Conservation (phyloP, 2,888 invertebrate genomes). For the Seira musarum region DNA sequence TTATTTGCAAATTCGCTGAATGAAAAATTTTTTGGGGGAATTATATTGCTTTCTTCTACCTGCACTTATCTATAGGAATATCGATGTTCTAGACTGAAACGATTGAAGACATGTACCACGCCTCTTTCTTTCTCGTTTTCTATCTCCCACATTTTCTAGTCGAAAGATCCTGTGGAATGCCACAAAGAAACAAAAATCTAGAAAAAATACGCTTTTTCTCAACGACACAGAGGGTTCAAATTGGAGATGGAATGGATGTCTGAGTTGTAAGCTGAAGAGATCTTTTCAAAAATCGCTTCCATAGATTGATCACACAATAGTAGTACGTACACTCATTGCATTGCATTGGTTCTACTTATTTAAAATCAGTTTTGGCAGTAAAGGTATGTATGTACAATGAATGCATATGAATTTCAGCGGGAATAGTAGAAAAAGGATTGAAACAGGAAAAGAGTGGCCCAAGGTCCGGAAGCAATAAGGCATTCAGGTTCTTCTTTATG, state of each 20-base stretch:
- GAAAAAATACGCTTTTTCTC: neutral
- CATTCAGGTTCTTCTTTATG: slow-evolving; percentile 38
- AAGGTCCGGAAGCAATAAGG: slow-evolving; percentile 55
- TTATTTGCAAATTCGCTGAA: neutral
- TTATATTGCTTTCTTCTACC: neutral
- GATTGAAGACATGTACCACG: too few species aligned
- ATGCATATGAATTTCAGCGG: neutral
- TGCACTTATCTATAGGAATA: too few species aligned
- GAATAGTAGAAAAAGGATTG: neutral
- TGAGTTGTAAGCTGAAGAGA: too few species aligned
- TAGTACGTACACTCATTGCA: too few species aligned
- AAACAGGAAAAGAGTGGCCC: slow-evolving; percentile 21
- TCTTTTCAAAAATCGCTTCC: slow-evolving; percentile 40
- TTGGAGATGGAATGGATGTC: neutral
- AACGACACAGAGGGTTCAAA: neutral
- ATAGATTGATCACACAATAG: slow-evolving; percentile 38
- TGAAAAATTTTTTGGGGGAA: neutral
- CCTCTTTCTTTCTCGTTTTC: too few species aligned
- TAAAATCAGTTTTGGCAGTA: neutral
- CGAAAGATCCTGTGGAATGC: neutral
- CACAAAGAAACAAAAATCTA: neutral
- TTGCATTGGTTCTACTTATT: neutral
- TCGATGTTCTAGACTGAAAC: too few species aligned
- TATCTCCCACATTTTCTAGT: too few species aligned
- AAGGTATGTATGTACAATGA: neutral